Base-by-base conservation (phyloP, 2,797 vertebrate genomes). In the Intellagama lesueurii region DNA sequence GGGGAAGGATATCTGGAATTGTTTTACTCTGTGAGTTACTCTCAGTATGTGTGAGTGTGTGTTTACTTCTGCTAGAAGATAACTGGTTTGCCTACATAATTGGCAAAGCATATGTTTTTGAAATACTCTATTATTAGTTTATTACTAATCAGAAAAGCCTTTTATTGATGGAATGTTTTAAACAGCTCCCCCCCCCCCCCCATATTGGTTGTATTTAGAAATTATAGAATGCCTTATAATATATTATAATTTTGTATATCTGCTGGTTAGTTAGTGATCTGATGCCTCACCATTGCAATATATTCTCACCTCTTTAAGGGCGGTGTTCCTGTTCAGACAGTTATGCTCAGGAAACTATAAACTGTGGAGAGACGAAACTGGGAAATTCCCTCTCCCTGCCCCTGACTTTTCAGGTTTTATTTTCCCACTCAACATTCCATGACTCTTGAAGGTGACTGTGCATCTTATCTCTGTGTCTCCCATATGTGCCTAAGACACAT, bases 21-120 rank as follows among this genome's bases (percentile, higher is more conserved):
- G 16, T 52, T 60, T 81, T 2, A 35, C 52, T n/a, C 32, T 82
- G 35, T 76, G 60, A 92, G 0, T 5, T 2, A 68, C n/a, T 72
- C 14, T 19, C 14, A 1, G 2, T 88, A 1, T 70, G 32, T 56
- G 64, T 78, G 52, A 14, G 52, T 56, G 52, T 9, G 35, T 73
- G 56, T 40, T 16, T 2, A 76, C 2, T 14, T 83, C 28, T 75
- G 11, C 66, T 85, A 24, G 64, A 70, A 82, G 87, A 68, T 1
- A 90, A 85, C 0, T 88, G 85, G 5, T 69, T 82, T 79, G 78
- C 66, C 83, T 69, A 76, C 56, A 78, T 35, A 89, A 91, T 87
- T 80, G 81, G 85, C 49, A 89, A 90, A 90, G 68, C 24, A 92
- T 91, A 87, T 0, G 0, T 91, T 88, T 89, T 81, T 80, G 22